Evolutionary conservation across 2,888 invertebrate genomes (phyloP).

Genomic region (Aradus depressus): DNA sequence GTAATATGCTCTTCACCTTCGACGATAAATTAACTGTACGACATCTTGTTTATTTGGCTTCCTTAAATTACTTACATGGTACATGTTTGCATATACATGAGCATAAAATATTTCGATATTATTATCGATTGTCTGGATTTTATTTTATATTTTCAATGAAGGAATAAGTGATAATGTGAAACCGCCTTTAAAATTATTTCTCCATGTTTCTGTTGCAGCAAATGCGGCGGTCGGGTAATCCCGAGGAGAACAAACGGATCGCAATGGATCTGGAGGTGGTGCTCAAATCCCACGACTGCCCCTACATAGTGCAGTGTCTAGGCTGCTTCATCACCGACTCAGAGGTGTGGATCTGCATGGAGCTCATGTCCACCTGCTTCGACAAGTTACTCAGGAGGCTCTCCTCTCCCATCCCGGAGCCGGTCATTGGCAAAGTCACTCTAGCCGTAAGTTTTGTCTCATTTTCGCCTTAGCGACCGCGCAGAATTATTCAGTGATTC

Average conservation of each 20-base stretch:
- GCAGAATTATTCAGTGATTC: no score
- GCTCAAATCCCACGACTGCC: conserved; percentile 90
- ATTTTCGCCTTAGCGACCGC: no score
- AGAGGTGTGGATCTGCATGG: conserved; percentile 99
- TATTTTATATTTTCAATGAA: no score
- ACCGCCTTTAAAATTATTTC: neutral
- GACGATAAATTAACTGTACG: no score
- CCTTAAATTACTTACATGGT: no score
- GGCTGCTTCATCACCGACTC: conserved; percentile 96
- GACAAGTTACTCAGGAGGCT: conserved; percentile 86
- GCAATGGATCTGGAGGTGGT: conserved; percentile 99
- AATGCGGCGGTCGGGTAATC: conserved; percentile 94
- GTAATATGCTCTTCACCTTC: no score
- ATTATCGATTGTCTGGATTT: no score
- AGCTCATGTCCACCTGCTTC: conserved; percentile 96
- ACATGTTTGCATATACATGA: no score
- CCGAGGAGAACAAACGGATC: conserved; percentile 94
- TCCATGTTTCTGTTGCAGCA: conserved; percentile 45
- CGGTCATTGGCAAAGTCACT: conserved; percentile 91
- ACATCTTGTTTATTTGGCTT: no score
- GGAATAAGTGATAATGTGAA: no score
- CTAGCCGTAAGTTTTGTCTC: conserved; percentile 66
- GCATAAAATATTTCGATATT: no score
- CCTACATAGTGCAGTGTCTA: conserved; percentile 91
- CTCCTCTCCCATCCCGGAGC: conserved; percentile 85